Base-by-base conservation (phyloP, 2,888 invertebrate species). In the Hypena proboscidalis region DNA sequence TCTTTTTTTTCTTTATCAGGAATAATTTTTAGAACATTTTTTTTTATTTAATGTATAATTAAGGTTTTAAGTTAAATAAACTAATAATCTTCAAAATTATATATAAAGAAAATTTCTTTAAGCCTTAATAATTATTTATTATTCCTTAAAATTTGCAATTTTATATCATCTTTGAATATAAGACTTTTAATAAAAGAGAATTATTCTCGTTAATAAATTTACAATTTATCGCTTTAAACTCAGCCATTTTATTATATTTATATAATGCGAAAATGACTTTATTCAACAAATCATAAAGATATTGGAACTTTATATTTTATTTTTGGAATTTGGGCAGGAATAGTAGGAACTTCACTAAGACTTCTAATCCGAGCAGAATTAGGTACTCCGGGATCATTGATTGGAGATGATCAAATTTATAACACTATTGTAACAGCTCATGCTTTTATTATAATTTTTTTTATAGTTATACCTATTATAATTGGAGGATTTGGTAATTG, bases 401-500 rank as follows among this genome's bases (percentile, higher is more conserved):
- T 95, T 90, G 93, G 93, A 5, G 93, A 95, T 88, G 94, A 95
- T 71, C 94, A 95, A 92, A 92, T 95, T 85, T 95, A 95, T 92
- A 95, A 96, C 83, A 93, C 94, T 50, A 92, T 96, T 88, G 94
- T 96, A 0, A 96, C 95, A 19, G 93, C 94, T 4, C 95, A 96
- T 91, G 96, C 95, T 38, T 95, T 96, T 84, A 87, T 96, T 77
- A 96, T 96, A 93, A 95, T 95, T 94, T 96, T 96, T 86, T 95
- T 95, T 89, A 93, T 95, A 86, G 93, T 94, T 30, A 94, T 94
- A 89, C 93, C 94, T 4, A 93, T 94, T 87, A 92, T 94, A 93
- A 94, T 95, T 90, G 96, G 96, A 39, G 95, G 96, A 70, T 96
- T 96, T 91, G 96, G 96, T 50, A 97, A 97, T 83, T 96, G 95